Conservation (phyloP, 2,113 vertebrate genomes). For the Gracilinanus agilis region DNA sequence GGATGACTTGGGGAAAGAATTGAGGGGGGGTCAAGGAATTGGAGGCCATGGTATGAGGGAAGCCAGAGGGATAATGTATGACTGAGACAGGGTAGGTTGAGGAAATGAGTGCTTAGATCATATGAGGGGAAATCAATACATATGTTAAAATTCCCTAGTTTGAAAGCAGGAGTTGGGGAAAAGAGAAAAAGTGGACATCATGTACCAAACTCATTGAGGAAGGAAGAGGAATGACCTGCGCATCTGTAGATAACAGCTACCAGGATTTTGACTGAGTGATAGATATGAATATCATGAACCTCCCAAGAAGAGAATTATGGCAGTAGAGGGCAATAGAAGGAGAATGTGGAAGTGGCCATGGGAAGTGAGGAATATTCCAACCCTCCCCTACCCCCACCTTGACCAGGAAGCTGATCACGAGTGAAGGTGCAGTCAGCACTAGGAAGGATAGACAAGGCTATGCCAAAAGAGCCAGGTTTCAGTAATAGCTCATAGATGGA, state of each 20-base stretch:
- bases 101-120: neutral
- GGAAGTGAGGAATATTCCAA: neutral
- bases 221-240: neutral
- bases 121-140: neutral
- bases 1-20: neutral
- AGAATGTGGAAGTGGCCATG: neutral
- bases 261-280: neutral
- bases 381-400: neutral
- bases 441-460: neutral
- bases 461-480: neutral
- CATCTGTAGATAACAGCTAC: neutral
- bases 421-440: neutral
- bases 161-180: neutral
- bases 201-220: neutral
- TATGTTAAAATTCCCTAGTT: neutral
- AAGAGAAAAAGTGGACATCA: neutral
- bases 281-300: neutral
- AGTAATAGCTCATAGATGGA: neutral
- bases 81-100: neutral
- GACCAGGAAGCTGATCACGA: neutral
- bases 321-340: neutral
- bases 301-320: neutral
- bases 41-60: neutral
- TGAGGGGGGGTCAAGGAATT: neutral
- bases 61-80: neutral